Evolutionary conservation across 1,140 invertebrate species (phyloP).

Genomic region (Amyelois transitella): DNA sequence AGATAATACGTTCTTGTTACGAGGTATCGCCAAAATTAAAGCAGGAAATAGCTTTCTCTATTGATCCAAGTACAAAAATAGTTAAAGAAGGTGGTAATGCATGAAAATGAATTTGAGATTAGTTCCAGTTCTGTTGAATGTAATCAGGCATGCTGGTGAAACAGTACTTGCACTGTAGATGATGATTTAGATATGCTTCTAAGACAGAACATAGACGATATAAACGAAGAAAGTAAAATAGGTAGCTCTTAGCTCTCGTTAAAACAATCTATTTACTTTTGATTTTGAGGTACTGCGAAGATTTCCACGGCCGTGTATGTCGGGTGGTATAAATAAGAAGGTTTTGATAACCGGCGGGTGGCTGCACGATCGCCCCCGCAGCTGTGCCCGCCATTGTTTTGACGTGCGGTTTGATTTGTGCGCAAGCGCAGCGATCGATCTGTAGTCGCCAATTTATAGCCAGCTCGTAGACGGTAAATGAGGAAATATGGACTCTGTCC

Average conservation of each 20-base stretch:
- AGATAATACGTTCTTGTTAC: neutral
- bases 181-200: no score
- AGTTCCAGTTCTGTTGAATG: no score
- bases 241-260: conserved; percentile 14
- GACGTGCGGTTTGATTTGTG: conserved; percentile 59
- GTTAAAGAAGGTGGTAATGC: conserved; percentile 3
- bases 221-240: no score
- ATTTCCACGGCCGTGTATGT: conserved; percentile 22
- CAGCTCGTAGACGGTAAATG: conserved; percentile 20
- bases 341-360: conserved; percentile 40
- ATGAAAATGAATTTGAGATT: neutral
- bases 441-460: conserved; percentile 48
- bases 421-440: conserved; percentile 51
- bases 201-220: no score
- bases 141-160: no score
- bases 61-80: neutral
- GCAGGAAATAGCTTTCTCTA: neutral
- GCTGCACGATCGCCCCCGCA: conserved; percentile 57
- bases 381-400: conserved; percentile 49
- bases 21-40: neutral
- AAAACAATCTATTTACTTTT: conserved; percentile 14
- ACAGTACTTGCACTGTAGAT: no score
- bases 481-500: conserved; percentile 30
- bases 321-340: conserved; percentile 17
- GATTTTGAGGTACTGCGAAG: neutral